These are phyloP conservation scores for Luperina nickerlii DNA, from an alignment of 2,888 invertebrate genomes.

Conservation along the genomic window DNA sequence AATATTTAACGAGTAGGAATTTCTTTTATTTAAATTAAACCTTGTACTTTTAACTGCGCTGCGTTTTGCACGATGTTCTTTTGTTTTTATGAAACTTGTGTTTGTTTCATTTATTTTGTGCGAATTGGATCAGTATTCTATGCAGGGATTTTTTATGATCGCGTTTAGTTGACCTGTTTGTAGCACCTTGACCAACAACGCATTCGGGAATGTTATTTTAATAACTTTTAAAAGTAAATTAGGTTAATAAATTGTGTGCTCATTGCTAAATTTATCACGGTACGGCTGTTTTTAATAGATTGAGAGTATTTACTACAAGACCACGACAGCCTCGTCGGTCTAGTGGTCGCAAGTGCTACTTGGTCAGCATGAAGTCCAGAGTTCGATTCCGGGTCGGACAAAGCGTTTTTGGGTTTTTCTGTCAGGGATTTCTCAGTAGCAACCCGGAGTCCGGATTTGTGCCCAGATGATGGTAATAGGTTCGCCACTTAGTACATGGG, in stretches of 20 bases:
- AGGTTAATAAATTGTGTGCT: neutral
- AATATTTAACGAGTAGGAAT: conserved; percentile 39
- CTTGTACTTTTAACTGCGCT: neutral
- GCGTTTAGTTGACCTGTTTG: neutral
- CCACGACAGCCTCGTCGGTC: too few species aligned
- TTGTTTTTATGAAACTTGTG: neutral
- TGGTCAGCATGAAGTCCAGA: too few species aligned
- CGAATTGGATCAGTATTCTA: neutral
- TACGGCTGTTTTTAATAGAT: neutral
- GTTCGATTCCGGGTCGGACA: too few species aligned
- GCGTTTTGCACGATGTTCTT: neutral
- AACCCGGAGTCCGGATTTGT: too few species aligned
- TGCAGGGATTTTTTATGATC: neutral
- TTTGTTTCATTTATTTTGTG: neutral
- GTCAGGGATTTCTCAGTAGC: too few species aligned
- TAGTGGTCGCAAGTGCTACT: too few species aligned
- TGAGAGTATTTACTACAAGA: neutral
- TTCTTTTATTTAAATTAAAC: conserved; percentile 34
- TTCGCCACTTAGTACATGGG: too few species aligned
- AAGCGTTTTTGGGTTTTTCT: too few species aligned
- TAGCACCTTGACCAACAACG: neutral
- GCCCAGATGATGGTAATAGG: too few species aligned
- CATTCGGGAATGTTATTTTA: neutral
- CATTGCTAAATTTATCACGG: neutral
- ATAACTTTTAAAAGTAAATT: neutral